phyloP scores from a whole-genome alignment of 2,888 invertebrate genomes.

The Matsumyia berberina region DNA sequence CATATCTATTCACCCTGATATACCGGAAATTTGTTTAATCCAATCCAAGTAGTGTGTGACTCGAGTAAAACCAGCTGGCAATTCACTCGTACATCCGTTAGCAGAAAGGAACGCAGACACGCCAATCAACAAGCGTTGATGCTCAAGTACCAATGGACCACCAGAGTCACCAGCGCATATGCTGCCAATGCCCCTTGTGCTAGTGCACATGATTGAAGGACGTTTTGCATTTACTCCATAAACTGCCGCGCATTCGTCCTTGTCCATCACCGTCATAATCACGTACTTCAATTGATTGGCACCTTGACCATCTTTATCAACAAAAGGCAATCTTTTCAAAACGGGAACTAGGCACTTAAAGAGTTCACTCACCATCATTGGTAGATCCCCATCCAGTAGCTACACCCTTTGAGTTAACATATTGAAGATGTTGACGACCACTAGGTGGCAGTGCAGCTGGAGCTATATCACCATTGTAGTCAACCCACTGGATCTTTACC shows the following conservation, averaged over 20 bases:
- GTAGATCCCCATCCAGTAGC: constrained; percentile 83
- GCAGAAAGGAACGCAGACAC: constrained; percentile 82
- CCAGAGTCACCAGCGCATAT: constrained; percentile 79
- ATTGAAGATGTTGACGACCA: constrained; percentile 73
- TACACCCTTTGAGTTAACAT: constrained; percentile 79
- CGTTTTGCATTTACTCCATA: constrained; percentile 81
- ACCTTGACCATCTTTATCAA: constrained; percentile 79
- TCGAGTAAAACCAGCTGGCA: constrained; percentile 82
- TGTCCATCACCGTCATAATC: constrained; percentile 79
- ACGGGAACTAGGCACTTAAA: too few species aligned
- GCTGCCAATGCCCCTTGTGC: constrained; percentile 79
- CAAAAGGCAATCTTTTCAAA: background rate
- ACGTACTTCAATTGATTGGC: constrained; percentile 81
- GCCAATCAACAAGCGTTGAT: constrained; percentile 80
- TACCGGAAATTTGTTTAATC: constrained; percentile 79
- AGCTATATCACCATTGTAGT: constrained; percentile 79
- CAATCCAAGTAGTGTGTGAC: constrained; percentile 82
- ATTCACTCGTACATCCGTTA: constrained; percentile 81
- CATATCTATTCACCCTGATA: background rate
- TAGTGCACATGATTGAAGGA: constrained; percentile 23
- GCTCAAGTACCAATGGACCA: constrained; percentile 82
- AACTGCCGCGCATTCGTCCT: constrained; percentile 79
- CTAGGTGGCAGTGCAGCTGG: constrained; percentile 80
- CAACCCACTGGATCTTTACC: constrained; percentile 80
- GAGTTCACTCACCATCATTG: constrained; percentile 77